phyloP scores from a whole-genome alignment of 2,888 invertebrate genomes.

The Sthenelais limicola region DNA sequence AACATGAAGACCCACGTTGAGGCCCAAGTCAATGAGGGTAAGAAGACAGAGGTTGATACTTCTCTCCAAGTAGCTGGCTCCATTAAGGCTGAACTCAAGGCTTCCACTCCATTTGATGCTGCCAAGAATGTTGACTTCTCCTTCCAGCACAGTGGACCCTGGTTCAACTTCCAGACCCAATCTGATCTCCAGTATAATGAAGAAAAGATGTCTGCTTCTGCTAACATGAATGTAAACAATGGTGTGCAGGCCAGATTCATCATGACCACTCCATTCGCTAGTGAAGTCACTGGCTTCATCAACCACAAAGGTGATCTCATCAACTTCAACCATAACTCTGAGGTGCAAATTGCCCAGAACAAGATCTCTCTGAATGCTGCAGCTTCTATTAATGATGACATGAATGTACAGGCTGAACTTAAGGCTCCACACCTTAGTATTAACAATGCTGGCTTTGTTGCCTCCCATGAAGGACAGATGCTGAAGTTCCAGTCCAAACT shows the following conservation, averaged over 20 bases:
- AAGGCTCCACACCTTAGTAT: not conserved
- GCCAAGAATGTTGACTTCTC: not conserved
- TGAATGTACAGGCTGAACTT: conserved; percentile 7
- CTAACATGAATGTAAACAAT: not conserved
- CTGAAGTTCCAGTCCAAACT: conserved; percentile 6
- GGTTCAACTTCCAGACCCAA: not conserved
- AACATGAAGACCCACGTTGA: conserved; percentile 26
- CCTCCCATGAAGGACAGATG: conserved; percentile 10
- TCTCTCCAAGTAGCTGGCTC: not conserved
- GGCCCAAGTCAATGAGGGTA: conserved; percentile 20
- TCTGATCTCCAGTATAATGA: conserved; percentile 4
- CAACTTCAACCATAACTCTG: conserved; percentile 23
- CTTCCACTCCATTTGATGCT: not conserved
- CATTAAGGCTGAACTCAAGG: conserved; percentile 2
- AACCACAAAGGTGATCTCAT: conserved; percentile 21
- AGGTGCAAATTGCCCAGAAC: not conserved
- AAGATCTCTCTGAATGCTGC: not conserved
- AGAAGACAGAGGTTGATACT: conserved; percentile 27
- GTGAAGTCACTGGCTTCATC: not conserved
- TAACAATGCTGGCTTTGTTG: not conserved
- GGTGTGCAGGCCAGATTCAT: not conserved
- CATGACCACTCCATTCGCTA: conserved; percentile 7
- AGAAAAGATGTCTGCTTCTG: not conserved
- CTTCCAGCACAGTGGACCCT: conserved; percentile 9
- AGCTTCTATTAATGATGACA: conserved; percentile 1